Base-by-base conservation (phyloP, 2,113 vertebrate genomes). In the Toxotes jaculatrix region DNA sequence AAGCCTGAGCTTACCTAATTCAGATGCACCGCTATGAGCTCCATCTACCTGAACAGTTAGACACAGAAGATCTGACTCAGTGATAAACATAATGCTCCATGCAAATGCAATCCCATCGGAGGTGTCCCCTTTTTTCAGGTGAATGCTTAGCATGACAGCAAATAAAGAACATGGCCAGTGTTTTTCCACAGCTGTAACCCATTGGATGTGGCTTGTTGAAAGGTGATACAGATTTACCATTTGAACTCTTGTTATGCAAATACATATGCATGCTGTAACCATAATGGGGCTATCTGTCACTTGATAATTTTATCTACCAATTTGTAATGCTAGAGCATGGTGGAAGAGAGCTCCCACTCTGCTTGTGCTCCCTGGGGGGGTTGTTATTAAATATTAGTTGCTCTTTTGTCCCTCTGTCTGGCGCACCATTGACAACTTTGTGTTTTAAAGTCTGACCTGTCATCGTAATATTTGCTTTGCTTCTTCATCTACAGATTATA, bases 61-160 rank as follows among this genome's bases (percentile, higher is more conserved):
- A 65, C 81, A 64, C 71, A 74, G 64, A 57, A 64, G 67, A 90
- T 82, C 27, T 64, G 82, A 83, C 57, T 86, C 67, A n/a, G 55
- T 86, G 79, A 90, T 86, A 89, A 83, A 84, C 77, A 89, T 55
- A 77, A 87, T 71, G 76, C 80, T 74, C 74, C 84, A 61, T 89
- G 87, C 87, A 88, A 88, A 91, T 84, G 45, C 74, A 80, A 40
- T 92, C 86, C 90, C 89, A 76, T 61, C 8, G 74, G 87, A 84
- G 31, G 65, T 87, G 84, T 92, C 72, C 93, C 85, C 21, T n/a
- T 43, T 91, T 93, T 92, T 91, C 88, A 86, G 75, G 72, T 86
- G 79, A 89, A 87, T 62, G 78, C 68, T 79, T 79, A 83, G 64
- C 79, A 85, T 87, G 74, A 69, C 88, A 77, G 53, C 55, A 71